Percentiles rank a stretch among this genome's conserved stretches.
Evolutionary conservation across 2,888 invertebrate species (phyloP).

Genomic region (Hemistola chrysoprasaria): DNA sequence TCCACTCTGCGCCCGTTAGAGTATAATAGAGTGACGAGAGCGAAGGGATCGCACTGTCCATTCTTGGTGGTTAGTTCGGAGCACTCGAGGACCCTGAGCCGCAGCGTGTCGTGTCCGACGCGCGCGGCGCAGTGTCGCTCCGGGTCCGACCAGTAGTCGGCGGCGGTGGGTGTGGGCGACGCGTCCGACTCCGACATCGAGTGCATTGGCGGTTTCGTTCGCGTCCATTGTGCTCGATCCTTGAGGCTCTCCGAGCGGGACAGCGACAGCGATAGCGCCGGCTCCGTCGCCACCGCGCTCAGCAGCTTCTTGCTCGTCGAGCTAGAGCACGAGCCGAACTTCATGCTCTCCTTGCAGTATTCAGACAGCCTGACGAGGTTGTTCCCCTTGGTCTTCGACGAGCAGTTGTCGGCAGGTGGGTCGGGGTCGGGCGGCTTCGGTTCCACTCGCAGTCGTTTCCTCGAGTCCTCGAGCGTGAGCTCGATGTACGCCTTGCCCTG

Average conservation of each 20-base stretch:
- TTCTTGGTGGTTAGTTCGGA: slow-evolving; percentile 94
- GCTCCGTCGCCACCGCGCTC: slow-evolving; percentile 65
- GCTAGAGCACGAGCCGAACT: slow-evolving; percentile 75
- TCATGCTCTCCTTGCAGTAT: slow-evolving; percentile 74
- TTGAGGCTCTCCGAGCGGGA: slow-evolving; percentile 76
- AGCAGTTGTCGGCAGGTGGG: slow-evolving; percentile 57
- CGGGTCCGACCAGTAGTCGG: slow-evolving; percentile 78
- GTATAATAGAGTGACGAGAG: slow-evolving; percentile 89
- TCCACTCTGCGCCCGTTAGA: slow-evolving; percentile 90
- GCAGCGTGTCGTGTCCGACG: slow-evolving; percentile 70
- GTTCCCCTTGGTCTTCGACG: slow-evolving; percentile 61
- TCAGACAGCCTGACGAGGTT: slow-evolving; percentile 71
- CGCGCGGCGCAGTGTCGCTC: slow-evolving; percentile 74
- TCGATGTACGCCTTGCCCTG: slow-evolving; percentile 95
- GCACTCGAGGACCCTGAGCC: slow-evolving; percentile 90
- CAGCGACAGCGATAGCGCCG: slow-evolving; percentile 64
- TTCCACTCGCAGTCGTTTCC: slow-evolving; percentile 76
- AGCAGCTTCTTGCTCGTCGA: slow-evolving; percentile 73
- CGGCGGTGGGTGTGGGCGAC: slow-evolving; percentile 69
- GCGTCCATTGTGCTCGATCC: slow-evolving; percentile 69
- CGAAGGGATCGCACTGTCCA: slow-evolving; percentile 95
- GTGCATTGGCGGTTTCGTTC: slow-evolving; percentile 71
- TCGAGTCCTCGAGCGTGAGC: slow-evolving; percentile 85
- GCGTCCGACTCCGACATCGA: slow-evolving; percentile 67
- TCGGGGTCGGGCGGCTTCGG: slow-evolving; percentile 75